These are phyloP conservation scores for Phoebastria nigripes DNA, from an alignment of 2,797 vertebrate species.

Conservation along the genomic window DNA sequence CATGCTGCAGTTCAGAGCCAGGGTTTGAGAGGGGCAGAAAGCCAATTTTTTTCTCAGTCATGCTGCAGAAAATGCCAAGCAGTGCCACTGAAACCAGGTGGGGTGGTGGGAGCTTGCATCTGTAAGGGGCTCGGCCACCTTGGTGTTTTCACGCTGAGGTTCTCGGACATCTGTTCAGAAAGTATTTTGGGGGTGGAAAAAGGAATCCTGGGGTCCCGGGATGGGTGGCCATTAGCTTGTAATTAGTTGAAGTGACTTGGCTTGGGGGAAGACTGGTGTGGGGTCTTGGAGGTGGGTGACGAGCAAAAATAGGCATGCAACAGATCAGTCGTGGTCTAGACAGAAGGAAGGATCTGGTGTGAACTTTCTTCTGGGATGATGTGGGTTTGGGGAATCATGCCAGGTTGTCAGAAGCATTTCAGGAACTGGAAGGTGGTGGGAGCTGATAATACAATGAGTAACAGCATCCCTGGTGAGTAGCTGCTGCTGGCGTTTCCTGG, in stretches of 20 bases:
- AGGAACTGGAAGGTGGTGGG: not conserved
- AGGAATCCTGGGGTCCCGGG: not conserved
- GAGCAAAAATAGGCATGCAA: not conserved
- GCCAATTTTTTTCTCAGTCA: not conserved
- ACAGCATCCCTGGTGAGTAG: not conserved
- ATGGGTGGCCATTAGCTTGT: not conserved
- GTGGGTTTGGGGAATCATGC: not conserved
- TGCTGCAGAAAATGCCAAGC: not conserved
- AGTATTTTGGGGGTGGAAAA: not conserved
- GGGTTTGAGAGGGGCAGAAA: not conserved
- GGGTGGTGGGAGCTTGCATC: not conserved
- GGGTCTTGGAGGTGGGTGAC: not conserved
- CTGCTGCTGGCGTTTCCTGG: not conserved
- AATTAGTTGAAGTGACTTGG: not conserved
- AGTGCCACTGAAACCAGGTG: not conserved
- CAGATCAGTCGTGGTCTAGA: rapidly evolving
- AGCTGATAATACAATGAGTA: not conserved
- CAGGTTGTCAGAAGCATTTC: not conserved
- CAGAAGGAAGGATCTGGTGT: not conserved
- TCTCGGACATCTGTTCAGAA: not conserved
- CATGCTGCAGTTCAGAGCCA: not conserved
- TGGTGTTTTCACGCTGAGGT: not conserved
- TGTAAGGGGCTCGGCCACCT: rapidly evolving
- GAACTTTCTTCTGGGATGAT: not conserved
- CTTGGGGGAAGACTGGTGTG: rapidly evolving